Base-by-base conservation (phyloP, 2,797 vertebrate genomes). In the Dipus sagitta region DNA sequence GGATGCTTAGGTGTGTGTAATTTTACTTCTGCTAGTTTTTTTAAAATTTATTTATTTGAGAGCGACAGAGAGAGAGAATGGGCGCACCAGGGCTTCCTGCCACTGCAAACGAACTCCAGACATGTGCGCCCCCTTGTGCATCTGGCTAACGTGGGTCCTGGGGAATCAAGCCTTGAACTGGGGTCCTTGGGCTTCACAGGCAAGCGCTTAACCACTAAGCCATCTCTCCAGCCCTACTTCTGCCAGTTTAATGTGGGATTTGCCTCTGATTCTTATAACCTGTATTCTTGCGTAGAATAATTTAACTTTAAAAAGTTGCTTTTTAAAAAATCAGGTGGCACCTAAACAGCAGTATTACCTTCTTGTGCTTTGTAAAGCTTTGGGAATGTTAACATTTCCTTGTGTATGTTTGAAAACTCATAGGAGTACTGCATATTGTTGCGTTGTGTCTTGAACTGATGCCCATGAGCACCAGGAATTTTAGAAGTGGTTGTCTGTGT, bases 1-100 rank as follows among this genome's bases (percentile, higher is more conserved):
- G 21, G 67, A 5, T 1, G 30, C 3, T 11, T 13, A 30, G 38
- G 3, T 4, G 5, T 10, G 0, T 54, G n/a, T 28, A 14, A 0
- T 47, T 10, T 64, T 74, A 32, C 72, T 71, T 71, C 24, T 70
- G 0, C 58, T 24, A 2, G 6, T 13, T 38, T 13, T 38, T 38
- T 38, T 38, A 38, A 38, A 38, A 38, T 38, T 38, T 38, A 38
- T 38, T 38, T 38, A 38, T 38, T 38, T 38, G 38, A 38, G 38
- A 38, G 38, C 38, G 6, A 38, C 38, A 38, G 38, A 38, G 38
- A 38, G 38, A 38, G 38, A 38, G 38, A 38, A 38, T 38, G 38
- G 38, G 38, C 6, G 6, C 3, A 6, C 38, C 38, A 38, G 38
- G 38, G 38, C 38, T 38, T 38, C 38, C 38, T 38, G 38, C 38